These are phyloP conservation scores for Ephestia elutella DNA, from an alignment of 1,140 invertebrate species.

Conservation along the genomic window DNA sequence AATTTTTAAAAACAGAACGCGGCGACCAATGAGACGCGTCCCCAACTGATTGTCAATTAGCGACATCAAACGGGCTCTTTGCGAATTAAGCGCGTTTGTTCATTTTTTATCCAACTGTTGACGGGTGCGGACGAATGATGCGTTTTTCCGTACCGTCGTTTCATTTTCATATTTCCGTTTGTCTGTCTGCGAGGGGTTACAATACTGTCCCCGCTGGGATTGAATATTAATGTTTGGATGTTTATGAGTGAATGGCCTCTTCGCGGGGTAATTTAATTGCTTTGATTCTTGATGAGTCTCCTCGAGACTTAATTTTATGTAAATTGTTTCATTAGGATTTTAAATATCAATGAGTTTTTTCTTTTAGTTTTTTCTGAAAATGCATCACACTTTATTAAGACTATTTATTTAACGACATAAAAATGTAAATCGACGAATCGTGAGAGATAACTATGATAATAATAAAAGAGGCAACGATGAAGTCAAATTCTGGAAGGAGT, in stretches of 20 bases:
- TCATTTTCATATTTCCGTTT: conserved; percentile 73
- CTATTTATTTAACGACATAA: too few relatives aligned
- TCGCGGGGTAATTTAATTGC: background rate
- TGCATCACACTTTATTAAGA: background rate
- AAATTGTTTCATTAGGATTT: conserved; percentile 2
- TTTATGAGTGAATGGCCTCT: conserved; percentile 4
- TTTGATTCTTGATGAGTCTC: background rate
- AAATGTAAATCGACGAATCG: too few relatives aligned
- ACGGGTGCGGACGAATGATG: conserved; percentile 52
- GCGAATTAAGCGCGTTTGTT: conserved; percentile 71
- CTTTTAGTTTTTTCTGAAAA: conserved; percentile 26
- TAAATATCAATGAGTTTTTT: conserved; percentile 29
- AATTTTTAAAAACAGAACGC: conserved; percentile 69
- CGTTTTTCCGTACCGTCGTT: conserved; percentile 67
- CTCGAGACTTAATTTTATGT: conserved; percentile 1
- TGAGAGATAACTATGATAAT: too few relatives aligned
- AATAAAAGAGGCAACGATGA: too few relatives aligned
- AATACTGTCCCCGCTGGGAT: conserved; percentile 26
- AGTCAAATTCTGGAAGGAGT: too few relatives aligned
- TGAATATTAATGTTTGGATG: conserved; percentile 10
- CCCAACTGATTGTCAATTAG: conserved; percentile 72
- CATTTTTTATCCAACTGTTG: conserved; percentile 63
- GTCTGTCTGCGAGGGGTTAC: conserved; percentile 56
- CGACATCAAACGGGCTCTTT: conserved; percentile 73
- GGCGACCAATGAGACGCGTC: conserved; percentile 69